Evolutionary conservation across 1,140 invertebrate species (phyloP).

Genomic region (Drosophila nebulosa): DNA sequence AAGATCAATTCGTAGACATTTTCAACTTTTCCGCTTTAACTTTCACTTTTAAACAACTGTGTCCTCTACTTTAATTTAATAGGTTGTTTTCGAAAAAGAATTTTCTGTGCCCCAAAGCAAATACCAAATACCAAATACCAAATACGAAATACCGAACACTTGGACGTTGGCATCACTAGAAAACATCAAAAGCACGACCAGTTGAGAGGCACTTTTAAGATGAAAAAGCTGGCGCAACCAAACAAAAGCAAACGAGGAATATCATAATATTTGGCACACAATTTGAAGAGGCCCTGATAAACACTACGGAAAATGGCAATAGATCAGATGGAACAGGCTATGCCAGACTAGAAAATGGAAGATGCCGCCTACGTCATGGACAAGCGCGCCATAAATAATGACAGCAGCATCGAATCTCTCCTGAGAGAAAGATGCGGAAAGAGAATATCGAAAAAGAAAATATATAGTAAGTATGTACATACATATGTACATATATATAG

Average conservation of each 20-base stretch:
- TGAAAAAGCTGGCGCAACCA: constrained; percentile 41
- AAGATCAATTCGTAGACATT: too few species aligned
- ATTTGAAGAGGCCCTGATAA: constrained; percentile 33
- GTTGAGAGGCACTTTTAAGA: constrained; percentile 21
- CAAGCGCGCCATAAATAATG: constrained; percentile 48
- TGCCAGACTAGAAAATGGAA: constrained; percentile 30
- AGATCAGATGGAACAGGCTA: constrained; percentile 8
- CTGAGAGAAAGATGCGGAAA: constrained; percentile 1
- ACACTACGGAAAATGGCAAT: constrained; percentile 22
- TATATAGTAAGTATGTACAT: neutral
- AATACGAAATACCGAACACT: too few species aligned
- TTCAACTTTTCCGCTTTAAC: too few species aligned
- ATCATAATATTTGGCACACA: constrained; percentile 57
- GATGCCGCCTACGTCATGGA: constrained; percentile 67
- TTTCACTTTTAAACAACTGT: too few species aligned
- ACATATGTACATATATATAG: neutral
- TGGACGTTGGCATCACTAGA: neutral
- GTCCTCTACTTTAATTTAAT: too few species aligned
- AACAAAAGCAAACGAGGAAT: constrained; percentile 44
- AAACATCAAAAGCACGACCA: constrained; percentile 35
- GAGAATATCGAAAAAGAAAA: neutral
- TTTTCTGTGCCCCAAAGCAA: too few species aligned
- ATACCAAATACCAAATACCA: too few species aligned
- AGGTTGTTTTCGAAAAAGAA: too few species aligned
- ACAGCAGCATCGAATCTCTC: constrained; percentile 10